phyloP scores from a whole-genome alignment of 2,797 vertebrate species.

The Pygocentrus nattereri region DNA sequence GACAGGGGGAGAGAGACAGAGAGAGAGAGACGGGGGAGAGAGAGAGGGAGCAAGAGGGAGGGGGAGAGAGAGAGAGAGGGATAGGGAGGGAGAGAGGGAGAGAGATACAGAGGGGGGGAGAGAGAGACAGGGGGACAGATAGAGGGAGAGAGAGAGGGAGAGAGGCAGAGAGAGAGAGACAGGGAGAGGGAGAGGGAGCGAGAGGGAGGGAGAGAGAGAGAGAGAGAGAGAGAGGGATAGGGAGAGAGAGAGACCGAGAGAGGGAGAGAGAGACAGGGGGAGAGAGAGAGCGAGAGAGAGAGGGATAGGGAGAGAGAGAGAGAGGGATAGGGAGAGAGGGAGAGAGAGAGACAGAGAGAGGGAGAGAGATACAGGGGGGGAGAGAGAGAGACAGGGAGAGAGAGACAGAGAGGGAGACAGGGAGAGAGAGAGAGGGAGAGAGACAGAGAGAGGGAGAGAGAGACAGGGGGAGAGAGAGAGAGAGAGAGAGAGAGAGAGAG shows the following conservation, averaged over 20 bases:
- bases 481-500: neutral
- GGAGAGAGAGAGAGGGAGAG: neutral
- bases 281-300: neutral
- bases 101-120: neutral
- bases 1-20: conserved; percentile 2
- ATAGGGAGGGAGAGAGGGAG: conserved; percentile 3
- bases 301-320: conserved; percentile 6
- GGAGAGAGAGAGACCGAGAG: conserved; percentile 15
- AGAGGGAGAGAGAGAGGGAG: neutral
- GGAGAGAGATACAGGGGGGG: too few relatives aligned
- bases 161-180: conserved; percentile 13
- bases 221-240: neutral
- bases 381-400: conserved; percentile 12
- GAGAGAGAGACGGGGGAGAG: neutral
- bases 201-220: conserved; percentile 4
- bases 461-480: neutral
- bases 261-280: neutral
- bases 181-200: neutral
- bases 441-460: conserved; percentile 13
- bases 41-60: neutral
- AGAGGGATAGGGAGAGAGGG: neutral
- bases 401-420: neutral
- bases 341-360: neutral
- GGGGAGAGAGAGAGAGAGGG: neutral
- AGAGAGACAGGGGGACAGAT: too few relatives aligned